A percentile compares a stretch with the other conserved stretches of the same genome.
Evolutionary conservation across 1,140 invertebrate genomes (phyloP).

Genomic region (Anoplophora glabripennis): DNA sequence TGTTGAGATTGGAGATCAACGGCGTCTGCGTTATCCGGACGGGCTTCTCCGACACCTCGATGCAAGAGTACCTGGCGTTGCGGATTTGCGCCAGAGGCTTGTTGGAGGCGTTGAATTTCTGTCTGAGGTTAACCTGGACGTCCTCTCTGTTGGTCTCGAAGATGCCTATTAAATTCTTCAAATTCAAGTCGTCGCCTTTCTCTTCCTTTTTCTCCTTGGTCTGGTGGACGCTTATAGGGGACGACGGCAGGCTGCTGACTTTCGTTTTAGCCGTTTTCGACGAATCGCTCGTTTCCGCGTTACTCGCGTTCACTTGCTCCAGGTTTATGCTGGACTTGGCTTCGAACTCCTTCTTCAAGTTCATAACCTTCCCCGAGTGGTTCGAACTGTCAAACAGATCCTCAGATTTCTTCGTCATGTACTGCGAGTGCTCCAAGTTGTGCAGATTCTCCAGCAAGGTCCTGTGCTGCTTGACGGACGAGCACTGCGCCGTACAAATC

Average conservation of each 20-base stretch:
- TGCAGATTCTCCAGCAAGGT: conserved; percentile 58
- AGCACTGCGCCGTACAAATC: conserved; percentile 53
- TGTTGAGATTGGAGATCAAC: conserved; percentile 33
- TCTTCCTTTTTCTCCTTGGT: conserved; percentile 36
- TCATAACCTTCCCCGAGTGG: conserved; percentile 69
- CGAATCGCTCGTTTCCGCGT: conserved; percentile 8
- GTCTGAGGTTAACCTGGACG: conserved; percentile 44
- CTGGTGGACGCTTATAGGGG: conserved; percentile 57
- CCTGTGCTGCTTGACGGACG: conserved; percentile 60
- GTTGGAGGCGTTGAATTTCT: conserved; percentile 18
- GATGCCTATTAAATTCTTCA: conserved; percentile 69
- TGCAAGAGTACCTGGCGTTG: conserved; percentile 40
- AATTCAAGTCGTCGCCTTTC: conserved; percentile 64
- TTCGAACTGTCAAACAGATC: conserved; percentile 30
- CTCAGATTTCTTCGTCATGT: conserved; percentile 25
- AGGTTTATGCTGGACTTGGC: conserved; percentile 60
- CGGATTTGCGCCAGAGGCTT: conserved; percentile 20
- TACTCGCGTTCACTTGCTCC: conserved; percentile 38
- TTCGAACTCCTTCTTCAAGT: conserved; percentile 82
- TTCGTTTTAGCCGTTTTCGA: conserved; percentile 31
- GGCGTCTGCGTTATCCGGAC: conserved; percentile 29
- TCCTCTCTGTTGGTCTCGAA: conserved; percentile 57
- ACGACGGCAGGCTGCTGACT: conserved; percentile 57
- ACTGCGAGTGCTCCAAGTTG: conserved; percentile 31
- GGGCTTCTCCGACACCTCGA: conserved; percentile 39